Evolutionary conservation across 2,888 invertebrate species (phyloP).

Genomic region (Drosophila leonis): DNA sequence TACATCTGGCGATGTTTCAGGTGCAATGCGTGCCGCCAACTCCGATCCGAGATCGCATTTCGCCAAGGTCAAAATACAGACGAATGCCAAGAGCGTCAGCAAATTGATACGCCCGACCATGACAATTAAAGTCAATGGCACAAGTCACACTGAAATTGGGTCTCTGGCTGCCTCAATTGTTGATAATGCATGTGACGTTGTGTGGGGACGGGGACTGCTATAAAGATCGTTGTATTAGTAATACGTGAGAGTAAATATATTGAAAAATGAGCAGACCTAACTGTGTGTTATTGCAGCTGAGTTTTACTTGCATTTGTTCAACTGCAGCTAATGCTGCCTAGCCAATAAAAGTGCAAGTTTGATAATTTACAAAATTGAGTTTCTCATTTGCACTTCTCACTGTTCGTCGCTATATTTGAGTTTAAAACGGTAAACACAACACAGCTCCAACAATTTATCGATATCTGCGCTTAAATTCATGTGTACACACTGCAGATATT

Average conservation of each 20-base stretch:
- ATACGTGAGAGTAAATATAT: slow-evolving; percentile 2
- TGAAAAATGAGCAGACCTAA: not conserved
- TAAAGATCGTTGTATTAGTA: slow-evolving; percentile 12
- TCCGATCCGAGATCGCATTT: slow-evolving; percentile 30
- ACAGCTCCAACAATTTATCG: not conserved
- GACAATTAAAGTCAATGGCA: slow-evolving; percentile 22
- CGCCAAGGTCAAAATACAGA: slow-evolving; percentile 11
- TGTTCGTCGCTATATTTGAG: slow-evolving; percentile 17
- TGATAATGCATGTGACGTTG: slow-evolving; percentile 35
- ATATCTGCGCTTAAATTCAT: not conserved
- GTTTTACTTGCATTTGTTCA: not conserved
- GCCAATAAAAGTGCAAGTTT: not conserved
- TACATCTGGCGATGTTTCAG: slow-evolving; percentile 43
- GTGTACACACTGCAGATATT: slow-evolving; percentile 35
- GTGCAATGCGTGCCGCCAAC: slow-evolving; percentile 47
- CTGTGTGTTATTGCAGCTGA: slow-evolving; percentile 4
- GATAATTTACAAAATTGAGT: not conserved
- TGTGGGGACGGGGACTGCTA: not conserved
- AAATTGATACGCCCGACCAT: slow-evolving; percentile 30
- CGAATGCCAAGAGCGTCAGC: slow-evolving; percentile 47
- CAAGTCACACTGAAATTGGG: slow-evolving; percentile 29
- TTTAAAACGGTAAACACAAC: slow-evolving; percentile 49
- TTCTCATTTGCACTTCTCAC: not conserved
- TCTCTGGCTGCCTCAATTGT: slow-evolving; percentile 1
- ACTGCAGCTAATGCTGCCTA: not conserved